Evolutionary conservation across 2,888 invertebrate genomes (phyloP), one percentile per base, ranked within the genome.

Genomic region (Podabrus alpinus): DNA sequence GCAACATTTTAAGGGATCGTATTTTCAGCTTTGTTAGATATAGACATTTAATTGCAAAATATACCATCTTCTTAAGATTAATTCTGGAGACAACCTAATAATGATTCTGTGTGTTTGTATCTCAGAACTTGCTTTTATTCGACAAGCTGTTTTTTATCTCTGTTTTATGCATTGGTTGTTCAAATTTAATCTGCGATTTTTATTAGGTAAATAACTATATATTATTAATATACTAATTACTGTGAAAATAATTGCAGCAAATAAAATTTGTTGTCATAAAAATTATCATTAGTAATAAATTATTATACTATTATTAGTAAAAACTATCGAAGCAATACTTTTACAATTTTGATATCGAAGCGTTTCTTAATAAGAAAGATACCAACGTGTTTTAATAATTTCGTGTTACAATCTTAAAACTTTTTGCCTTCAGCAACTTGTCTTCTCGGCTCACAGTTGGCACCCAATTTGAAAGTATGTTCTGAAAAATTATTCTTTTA

Each of bases 401-500:
- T 68, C 71, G 73, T 73, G 71, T 71, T 66, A 70, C 73, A 76
- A 76, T 73, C 76, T 76, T 73, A 68, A 73, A 76, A 76, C 76
- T 76, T 76, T 76, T 70, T 76, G 76, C 76, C 24, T 45, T 66
- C 15, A 68, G 73, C 76, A 76, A 73, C 73, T 76, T 74, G 71
- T 74, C 73, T 76, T 69, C 68, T 66, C 74, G 60, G 24, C 73
- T 76, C 73, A 73, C 77, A 77, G 74, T 77, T 77, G 77, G 77
- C 77, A 75, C 75, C 75, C 75, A 75, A 77, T 75, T 77, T 75
- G 73, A 75, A 77, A 75, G 72, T 74, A 72, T 74, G 74, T 75
- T 75, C 68, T 24, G 71, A 73, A 77, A 74, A 75, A 77, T 77
- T 73, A 77, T 77, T 77, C 77, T 77, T 77, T 72, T 75, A 75